Evolutionary conservation across 2,888 invertebrate species (phyloP), one percentile per base, ranked within the genome.

Genomic region (Mylabris sibirica): DNA sequence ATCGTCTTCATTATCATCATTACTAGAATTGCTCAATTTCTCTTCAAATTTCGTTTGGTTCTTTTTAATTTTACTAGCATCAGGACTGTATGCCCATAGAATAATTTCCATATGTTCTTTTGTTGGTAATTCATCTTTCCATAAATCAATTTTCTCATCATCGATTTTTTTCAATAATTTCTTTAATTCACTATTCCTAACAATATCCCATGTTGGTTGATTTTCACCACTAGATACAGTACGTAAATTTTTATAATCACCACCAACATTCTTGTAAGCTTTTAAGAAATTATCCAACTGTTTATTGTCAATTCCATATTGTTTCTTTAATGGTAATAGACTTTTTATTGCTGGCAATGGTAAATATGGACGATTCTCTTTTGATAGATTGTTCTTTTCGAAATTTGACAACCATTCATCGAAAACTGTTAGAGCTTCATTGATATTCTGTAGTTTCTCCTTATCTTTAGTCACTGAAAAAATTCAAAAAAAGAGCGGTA

Each of bases 81-180:
- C 92, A 0, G 92, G 91, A 60, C 92, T 93, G 78, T 92, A 93
- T 0, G 91, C 93, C 92, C 93, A 93, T 66, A 93, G 86, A 59
- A 93, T 88, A 78, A 93, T 84, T 75, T 90, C 86, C 69, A 92
- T 77, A 76, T 94, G 93, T 66, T 90, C 89, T 53, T 87, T 85
- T 0, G 91, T 90, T 0, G 93, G 93, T 60, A 91, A 87, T 38
- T 91, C 92, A 69, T 89, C 87, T 34, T 88, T 87, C 82, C 91
- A 91, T 0, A 92, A 84, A 76, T 91, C 89, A 0, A 86, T 86
- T 59, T 89, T 87, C 14, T 89, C 88, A n/a, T 89, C 86, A 83
- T 92, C 88, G 17, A 88, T 86, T 75, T 86, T 84, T 12, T 87
- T 86, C 73, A 87, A 86, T 0, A 93, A 84, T 14, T 87, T 86